Percentiles rank a stretch among this genome's conserved stretches.
These are phyloP conservation scores for Zaprionus obscuricornis DNA, from an alignment of 2,888 invertebrate genomes.

Conservation along the genomic window DNA sequence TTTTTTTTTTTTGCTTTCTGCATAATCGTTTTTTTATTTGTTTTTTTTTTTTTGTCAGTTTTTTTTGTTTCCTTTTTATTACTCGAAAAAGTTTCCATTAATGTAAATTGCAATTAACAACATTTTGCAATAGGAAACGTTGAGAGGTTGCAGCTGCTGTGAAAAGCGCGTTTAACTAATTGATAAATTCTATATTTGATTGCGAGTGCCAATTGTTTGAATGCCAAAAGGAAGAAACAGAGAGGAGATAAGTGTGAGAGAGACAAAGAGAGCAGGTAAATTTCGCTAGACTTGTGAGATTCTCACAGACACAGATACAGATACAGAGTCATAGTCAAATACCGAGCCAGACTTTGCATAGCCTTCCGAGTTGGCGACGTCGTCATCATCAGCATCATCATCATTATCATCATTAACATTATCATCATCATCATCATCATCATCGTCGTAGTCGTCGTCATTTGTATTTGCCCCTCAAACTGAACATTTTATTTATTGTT, in stretches of 20 bases:
- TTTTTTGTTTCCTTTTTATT: conserved; percentile 17
- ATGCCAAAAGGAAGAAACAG: background rate
- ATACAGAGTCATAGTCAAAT: background rate
- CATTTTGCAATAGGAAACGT: conserved; percentile 57
- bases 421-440: no score
- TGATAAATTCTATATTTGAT: conserved; percentile 54
- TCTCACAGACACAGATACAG: background rate
- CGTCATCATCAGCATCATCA: conserved; percentile 15
- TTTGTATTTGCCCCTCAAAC: conserved; percentile 38
- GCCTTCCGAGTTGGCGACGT: conserved; percentile 35
- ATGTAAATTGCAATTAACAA: conserved; percentile 65
- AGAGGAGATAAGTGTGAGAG: background rate
- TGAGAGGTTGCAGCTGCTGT: conserved; percentile 30
- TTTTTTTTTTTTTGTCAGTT: background rate
- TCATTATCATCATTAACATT: no score
- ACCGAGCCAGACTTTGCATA: conserved; percentile 55
- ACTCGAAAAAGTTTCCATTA: conserved; percentile 43
- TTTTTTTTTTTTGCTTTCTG: background rate
- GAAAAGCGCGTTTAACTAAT: conserved; percentile 54
- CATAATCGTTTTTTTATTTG: background rate
- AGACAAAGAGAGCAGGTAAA: conserved; percentile 25
- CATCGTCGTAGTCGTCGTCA: background rate
- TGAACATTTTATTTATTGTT: conserved; percentile 13
- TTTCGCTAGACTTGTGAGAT: no score
- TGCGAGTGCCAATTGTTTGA: conserved; percentile 39